These are phyloP conservation scores for Apis laboriosa DNA, from an alignment of 1,140 invertebrate species.

Conservation along the genomic window DNA sequence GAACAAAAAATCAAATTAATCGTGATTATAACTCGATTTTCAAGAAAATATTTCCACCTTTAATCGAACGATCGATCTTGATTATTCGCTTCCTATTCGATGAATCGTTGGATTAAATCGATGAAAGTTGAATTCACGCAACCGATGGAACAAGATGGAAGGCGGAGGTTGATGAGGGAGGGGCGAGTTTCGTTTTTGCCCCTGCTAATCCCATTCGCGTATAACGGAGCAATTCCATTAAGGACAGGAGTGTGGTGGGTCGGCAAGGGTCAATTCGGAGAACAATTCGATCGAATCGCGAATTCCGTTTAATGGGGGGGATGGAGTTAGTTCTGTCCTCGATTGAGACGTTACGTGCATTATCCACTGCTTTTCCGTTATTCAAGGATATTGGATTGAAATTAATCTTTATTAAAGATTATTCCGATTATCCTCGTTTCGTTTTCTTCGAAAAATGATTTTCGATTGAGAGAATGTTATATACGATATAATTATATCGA, in stretches of 20 bases:
- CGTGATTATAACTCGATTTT: too few species aligned
- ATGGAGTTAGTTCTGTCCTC: constrained; percentile 35
- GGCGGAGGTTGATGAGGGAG: not conserved
- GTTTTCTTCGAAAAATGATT: too few species aligned
- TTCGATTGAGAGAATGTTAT: too few species aligned
- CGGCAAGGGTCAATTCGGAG: constrained; percentile 35
- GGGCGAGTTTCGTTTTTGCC: constrained; percentile 62
- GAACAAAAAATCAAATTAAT: too few species aligned
- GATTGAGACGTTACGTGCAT: constrained; percentile 70
- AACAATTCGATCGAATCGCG: constrained; percentile 67
- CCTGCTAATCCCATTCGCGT: constrained; percentile 57
- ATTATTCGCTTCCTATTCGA: too few species aligned
- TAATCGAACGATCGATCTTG: too few species aligned
- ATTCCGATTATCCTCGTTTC: too few species aligned
- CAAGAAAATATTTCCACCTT: too few species aligned
- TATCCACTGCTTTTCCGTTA: too few species aligned
- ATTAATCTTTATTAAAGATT: too few species aligned
- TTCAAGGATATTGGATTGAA: too few species aligned
- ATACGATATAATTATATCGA: too few species aligned
- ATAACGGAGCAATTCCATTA: constrained; percentile 74
- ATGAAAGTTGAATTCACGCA: constrained; percentile 17
- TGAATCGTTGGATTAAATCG: not conserved
- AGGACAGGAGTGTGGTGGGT: constrained; percentile 54
- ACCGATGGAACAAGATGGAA: not conserved
- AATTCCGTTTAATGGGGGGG: constrained; percentile 47